phyloP scores from a whole-genome alignment of 2,113 vertebrate genomes.

The Canis aureus region DNA sequence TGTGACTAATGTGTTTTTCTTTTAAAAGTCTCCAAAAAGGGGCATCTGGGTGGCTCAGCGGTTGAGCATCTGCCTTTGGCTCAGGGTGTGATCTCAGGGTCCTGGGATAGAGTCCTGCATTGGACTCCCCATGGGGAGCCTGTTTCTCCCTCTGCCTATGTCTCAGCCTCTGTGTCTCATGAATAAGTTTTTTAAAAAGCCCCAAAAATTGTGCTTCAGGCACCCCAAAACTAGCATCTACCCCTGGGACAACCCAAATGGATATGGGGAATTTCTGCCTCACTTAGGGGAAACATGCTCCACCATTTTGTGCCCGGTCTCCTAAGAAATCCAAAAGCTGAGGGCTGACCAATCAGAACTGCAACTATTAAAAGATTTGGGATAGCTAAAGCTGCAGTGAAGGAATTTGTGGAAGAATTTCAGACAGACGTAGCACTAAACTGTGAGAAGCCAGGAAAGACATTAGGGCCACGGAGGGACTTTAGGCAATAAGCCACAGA shows the following conservation, averaged over 20 bases:
- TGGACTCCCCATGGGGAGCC: too few species aligned
- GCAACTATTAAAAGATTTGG: neutral
- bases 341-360: neutral
- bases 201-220: neutral
- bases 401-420: constrained; percentile 12
- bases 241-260: neutral
- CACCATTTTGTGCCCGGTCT: neutral
- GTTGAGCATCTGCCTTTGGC: too few species aligned
- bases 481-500: neutral
- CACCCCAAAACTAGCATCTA: neutral
- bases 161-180: too few species aligned
- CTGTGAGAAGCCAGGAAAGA: neutral
- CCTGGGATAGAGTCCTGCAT: too few species aligned
- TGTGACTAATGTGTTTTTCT: neutral
- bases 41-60: too few species aligned
- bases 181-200: neutral
- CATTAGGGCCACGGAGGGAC: neutral
- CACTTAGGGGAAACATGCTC: neutral
- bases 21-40: neutral
- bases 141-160: too few species aligned
- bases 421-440: neutral
- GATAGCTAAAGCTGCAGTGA: neutral
- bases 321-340: constrained; percentile 29
- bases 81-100: too few species aligned
- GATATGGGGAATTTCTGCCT: neutral